Base-by-base conservation (phyloP, 1,140 invertebrate genomes). In the Drosophila quadrilineata region DNA sequence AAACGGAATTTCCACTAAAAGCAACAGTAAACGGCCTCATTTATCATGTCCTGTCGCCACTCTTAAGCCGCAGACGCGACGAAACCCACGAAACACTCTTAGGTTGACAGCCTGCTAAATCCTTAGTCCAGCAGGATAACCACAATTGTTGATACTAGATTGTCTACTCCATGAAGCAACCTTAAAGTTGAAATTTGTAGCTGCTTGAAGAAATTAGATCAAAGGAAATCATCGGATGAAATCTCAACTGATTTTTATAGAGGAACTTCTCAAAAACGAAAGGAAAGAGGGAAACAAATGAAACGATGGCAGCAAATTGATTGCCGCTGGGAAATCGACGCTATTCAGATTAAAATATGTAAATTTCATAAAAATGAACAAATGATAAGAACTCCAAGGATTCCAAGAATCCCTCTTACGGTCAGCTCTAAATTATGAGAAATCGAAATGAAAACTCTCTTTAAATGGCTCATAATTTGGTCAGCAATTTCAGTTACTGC, bases 241-340 rank as follows among this genome's bases (percentile, higher is more conserved):
- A 45, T 36, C 29, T 19, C 41, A 52, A 38, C 59, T 54, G 58
- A 54, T 56, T 56, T 24, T 24, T 16, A 29, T 45, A 28, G 41
- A 17, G 21, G n/a, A n/a, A n/a, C n/a, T n/a, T 46, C 26, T 16
- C 8, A 41, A 35, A 35, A 14, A 16, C 14, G 12, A 50, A 41
- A 12, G 12, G 17, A 26, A 12, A n/a, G n/a, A n/a, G 10, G 8
- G 33, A 45, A 62, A 33, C 28, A 45, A 63, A 22, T 29, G 29
- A 43, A 21, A 31, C 58, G 24, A 31, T 33, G 28, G 26, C 24
- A 36, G 19, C 9, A 60, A 60, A 54, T 56, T 63, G 43, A 68
- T 53, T 53, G 57, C 57, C 64, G 31, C 14, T 48, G 64, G 64
- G 64, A 67, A 67, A 67, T 62, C 48, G 58, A 46, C 41, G 41